These are phyloP conservation scores for Smittia sp. DNA, from an alignment of 2,888 invertebrate species.

Conservation along the genomic window DNA sequence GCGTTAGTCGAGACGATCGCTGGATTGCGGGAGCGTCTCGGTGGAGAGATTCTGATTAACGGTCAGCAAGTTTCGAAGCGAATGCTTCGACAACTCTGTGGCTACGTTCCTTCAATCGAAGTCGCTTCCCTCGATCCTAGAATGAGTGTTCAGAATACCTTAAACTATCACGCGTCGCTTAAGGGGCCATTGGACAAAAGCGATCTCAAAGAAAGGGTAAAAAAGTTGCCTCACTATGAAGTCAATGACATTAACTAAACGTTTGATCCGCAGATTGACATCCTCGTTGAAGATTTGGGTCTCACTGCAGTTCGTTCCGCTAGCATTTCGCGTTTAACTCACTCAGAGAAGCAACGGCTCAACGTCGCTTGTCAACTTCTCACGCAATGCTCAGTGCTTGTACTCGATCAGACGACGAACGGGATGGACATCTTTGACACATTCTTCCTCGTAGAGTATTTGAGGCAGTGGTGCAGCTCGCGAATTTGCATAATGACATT, in stretches of 20 bases:
- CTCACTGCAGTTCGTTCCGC: constrained; percentile 85
- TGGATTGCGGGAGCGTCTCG: constrained; percentile 65
- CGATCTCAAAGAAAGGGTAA: constrained; percentile 70
- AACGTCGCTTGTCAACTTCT: constrained; percentile 87
- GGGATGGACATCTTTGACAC: constrained; percentile 76
- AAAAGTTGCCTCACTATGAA: neutral
- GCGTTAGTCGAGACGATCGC: constrained; percentile 80
- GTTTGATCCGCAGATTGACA: constrained; percentile 64
- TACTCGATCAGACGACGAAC: constrained; percentile 83
- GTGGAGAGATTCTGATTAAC: constrained; percentile 82
- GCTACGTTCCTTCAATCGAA: constrained; percentile 52
- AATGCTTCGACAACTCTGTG: constrained; percentile 70
- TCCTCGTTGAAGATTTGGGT: constrained; percentile 87
- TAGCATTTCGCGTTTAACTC: constrained; percentile 78
- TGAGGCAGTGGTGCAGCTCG: constrained; percentile 77
- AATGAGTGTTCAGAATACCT: constrained; percentile 86
- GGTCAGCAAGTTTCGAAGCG: constrained; percentile 75
- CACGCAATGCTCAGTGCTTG: constrained; percentile 79
- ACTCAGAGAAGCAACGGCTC: constrained; percentile 81
- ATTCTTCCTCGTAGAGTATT: constrained; percentile 89
- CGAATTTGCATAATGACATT: constrained; percentile 86
- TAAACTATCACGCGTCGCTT: constrained; percentile 78
- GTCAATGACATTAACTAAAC: constrained; percentile 1
- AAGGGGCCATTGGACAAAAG: constrained; percentile 53
- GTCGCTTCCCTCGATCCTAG: constrained; percentile 59